phyloP scores from a whole-genome alignment of 1,140 invertebrate genomes.

The Choristoneura fumiferana region DNA sequence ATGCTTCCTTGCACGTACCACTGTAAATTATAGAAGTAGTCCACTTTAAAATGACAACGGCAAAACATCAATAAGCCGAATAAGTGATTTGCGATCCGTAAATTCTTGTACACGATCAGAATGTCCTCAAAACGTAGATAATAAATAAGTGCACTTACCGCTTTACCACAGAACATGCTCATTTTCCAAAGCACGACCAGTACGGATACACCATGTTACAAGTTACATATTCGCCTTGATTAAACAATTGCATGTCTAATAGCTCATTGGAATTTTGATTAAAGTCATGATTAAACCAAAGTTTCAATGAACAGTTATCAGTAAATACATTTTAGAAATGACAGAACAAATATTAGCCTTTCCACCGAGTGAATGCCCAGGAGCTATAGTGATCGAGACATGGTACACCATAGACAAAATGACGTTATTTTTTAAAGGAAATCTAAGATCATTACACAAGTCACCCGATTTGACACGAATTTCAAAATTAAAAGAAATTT shows the following conservation, averaged over 20 bases:
- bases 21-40: too few species aligned
- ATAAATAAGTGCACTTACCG: conserved; percentile 55
- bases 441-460: conserved; percentile 37
- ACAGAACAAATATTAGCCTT: conserved; percentile 72
- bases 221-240: conserved; percentile 37
- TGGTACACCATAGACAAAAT: conserved; percentile 60
- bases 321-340: conserved; percentile 40
- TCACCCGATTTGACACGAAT: conserved; percentile 26
- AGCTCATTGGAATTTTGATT: conserved; percentile 28
- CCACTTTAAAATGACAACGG: too few species aligned
- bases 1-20: too few species aligned
- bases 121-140: conserved; percentile 9
- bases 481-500: not conserved
- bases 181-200: conserved; percentile 70
- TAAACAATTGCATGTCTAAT: conserved; percentile 38
- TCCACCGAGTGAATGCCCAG: conserved; percentile 67
- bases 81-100: not conserved
- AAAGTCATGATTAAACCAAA: conserved; percentile 21
- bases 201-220: conserved; percentile 57
- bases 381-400: conserved; percentile 65
- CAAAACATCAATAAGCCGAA: too few species aligned
- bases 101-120: conserved; percentile 4
- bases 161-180: conserved; percentile 44
- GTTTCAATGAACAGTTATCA: conserved; percentile 26
- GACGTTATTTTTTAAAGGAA: conserved; percentile 42